Percentiles rank a stretch among this genome's conserved stretches.
phyloP scores from a whole-genome alignment of 1,140 invertebrate species.

The Drosophila bifasciata region DNA sequence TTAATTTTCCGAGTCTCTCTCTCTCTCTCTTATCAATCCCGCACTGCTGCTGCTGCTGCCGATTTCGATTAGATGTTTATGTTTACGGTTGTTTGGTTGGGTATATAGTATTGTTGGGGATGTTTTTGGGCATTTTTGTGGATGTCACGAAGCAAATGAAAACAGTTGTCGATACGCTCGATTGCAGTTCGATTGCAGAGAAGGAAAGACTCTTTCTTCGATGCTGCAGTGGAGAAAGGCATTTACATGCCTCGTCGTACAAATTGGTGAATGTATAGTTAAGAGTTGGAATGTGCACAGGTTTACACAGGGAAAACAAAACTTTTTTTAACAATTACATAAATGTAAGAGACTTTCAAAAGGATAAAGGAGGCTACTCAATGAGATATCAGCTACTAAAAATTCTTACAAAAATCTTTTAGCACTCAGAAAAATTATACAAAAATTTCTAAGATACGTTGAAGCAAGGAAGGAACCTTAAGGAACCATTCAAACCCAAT shows the following conservation, averaged over 20 bases:
- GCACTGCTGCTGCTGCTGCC: conserved; percentile 6
- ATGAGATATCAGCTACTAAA: background rate
- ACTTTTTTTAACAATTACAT: background rate
- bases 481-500: conserved; percentile 13
- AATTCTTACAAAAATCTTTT: no score
- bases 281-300: background rate
- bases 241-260: conserved; percentile 33
- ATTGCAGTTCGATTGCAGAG: conserved; percentile 39
- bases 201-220: background rate
- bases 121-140: conserved; percentile 30
- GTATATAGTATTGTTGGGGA: conserved; percentile 16
- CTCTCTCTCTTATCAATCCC: background rate
- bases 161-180: conserved; percentile 41
- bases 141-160: conserved; percentile 38
- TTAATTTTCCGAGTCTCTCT: conserved; percentile 53
- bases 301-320: conserved; percentile 18
- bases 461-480: no score
- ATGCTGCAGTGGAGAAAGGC: conserved; percentile 27
- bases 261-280: conserved; percentile 38
- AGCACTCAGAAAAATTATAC: no score
- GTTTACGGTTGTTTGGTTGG: conserved; percentile 30
- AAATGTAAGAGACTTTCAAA: no score
- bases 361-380: background rate
- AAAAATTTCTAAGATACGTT: no score
- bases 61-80: conserved; percentile 51